Evolutionary conservation across 2,888 invertebrate genomes (phyloP), one percentile per base, ranked within the genome.

Genomic region (Acleris laterana): DNA sequence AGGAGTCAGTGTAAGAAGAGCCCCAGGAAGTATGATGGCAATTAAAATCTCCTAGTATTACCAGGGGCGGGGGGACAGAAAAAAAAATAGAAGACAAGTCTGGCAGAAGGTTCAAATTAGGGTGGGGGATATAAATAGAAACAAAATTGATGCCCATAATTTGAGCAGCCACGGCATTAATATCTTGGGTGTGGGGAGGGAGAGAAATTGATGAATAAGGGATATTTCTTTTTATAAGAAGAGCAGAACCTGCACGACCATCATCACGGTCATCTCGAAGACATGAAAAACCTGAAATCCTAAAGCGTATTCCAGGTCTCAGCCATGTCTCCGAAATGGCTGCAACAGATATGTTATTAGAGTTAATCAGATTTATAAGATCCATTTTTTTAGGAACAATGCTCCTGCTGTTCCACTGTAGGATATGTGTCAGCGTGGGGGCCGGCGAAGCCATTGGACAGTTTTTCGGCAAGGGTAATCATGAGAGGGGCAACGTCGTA

Each of bases 221-320:
- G n/a, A n/a, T n/a, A n/a, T n/a, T n/a, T n/a, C n/a, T n/a, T n/a
- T n/a, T n/a, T n/a, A n/a, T n/a, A n/a, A n/a, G n/a, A n/a, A n/a
- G n/a, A n/a, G n/a, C n/a, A n/a, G n/a, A n/a, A n/a, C n/a, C n/a
- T n/a, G n/a, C n/a, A n/a, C n/a, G n/a, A n/a, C n/a, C n/a, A n/a
- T n/a, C n/a, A n/a, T n/a, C n/a, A n/a, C n/a, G n/a, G 11, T 42
- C 42, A 42, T 42, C 42, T 11, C 42, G 42, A 63, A 60, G 20
- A 20, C 49, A 48, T 6, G 48, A 16, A 17, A 48, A 49, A 6
- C 49, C 49, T 9, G 49, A 20, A 49, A 20, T 7, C 20, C 6
- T 70, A 71, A 48, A 48, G 5, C 17, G 48, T 4, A n/a, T 16
- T 17, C 17, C 17, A 17, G 48, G 16, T 17, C 48, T n/a, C 3